Evolutionary conservation across 2,888 invertebrate genomes (phyloP).

Genomic region (Sarcophaga variegata): DNA sequence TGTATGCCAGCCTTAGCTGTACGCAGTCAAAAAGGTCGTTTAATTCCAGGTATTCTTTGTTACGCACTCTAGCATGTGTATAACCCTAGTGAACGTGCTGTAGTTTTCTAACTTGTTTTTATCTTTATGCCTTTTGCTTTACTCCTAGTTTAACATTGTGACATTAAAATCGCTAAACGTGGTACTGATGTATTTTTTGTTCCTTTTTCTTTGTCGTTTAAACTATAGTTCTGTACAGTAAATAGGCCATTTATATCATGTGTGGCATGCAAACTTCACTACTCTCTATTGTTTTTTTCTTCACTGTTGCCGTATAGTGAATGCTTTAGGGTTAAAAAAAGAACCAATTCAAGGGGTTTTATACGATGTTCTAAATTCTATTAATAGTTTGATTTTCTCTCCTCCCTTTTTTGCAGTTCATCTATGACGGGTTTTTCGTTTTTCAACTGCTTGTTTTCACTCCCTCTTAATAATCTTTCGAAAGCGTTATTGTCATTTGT

Average conservation of each 20-base stretch:
- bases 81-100: too few species aligned
- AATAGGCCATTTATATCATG: constrained; percentile 31
- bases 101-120: not conserved
- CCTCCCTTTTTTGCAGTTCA: too few species aligned
- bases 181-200: constrained; percentile 15
- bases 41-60: too few species aligned
- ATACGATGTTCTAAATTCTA: not conserved
- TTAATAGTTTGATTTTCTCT: not conserved
- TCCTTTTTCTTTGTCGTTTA: not conserved
- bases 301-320: not conserved
- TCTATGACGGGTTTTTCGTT: not conserved
- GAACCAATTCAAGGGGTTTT: not conserved
- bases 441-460: not conserved
- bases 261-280: not conserved
- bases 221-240: not conserved
- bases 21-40: too few species aligned
- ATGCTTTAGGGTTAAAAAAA: constrained; percentile 8
- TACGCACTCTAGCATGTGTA: too few species aligned
- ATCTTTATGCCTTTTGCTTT: not conserved
- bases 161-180: constrained; percentile 40
- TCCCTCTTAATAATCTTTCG: constrained; percentile 43
- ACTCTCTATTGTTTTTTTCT: constrained; percentile 6
- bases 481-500: constrained; percentile 55
- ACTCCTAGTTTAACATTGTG: constrained; percentile 12
- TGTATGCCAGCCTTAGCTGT: too few species aligned